A percentile compares a stretch with the other conserved stretches of the same genome.
These are phyloP conservation scores for Cheilosia vulpina DNA, from an alignment of 2,888 invertebrate species.

Conservation along the genomic window DNA sequence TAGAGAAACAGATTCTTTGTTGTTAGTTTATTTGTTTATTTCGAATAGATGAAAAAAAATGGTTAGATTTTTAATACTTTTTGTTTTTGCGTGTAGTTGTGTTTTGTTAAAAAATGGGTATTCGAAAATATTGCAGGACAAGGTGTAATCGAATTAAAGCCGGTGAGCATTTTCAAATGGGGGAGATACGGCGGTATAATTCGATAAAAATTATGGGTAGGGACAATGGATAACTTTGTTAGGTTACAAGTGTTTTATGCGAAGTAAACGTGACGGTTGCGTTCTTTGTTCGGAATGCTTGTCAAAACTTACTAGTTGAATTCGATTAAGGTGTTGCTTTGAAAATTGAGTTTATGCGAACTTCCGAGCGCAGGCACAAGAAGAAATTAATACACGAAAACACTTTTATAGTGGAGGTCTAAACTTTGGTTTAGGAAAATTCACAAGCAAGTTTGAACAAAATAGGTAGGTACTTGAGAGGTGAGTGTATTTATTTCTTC, in stretches of 20 bases:
- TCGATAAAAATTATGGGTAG: constrained; percentile 1
- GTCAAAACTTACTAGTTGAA: background rate
- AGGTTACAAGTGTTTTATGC: background rate
- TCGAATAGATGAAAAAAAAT: background rate
- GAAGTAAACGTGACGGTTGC: background rate
- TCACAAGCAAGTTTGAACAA: too few species aligned
- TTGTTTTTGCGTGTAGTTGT: background rate
- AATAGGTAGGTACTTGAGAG: too few species aligned
- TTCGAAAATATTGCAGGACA: constrained; percentile 23
- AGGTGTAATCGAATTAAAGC: constrained; percentile 45
- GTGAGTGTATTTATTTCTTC: too few species aligned
- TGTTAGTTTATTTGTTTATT: constrained; percentile 14
- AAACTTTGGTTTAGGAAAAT: too few species aligned
- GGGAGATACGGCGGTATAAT: background rate
- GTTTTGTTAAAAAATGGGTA: constrained; percentile 6
- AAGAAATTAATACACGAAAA: too few species aligned
- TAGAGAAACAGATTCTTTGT: background rate
- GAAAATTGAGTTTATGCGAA: background rate
- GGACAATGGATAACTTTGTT: background rate
- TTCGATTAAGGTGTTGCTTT: background rate
- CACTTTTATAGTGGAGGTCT: too few species aligned
- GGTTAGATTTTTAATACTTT: background rate
- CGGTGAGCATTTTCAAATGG: background rate
- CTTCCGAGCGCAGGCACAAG: too few species aligned
- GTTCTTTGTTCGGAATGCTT: too few species aligned